A percentile compares a stretch with the other conserved stretches of the same genome.
Evolutionary conservation across 2,113 vertebrate genomes (phyloP).

Genomic region (Mormyrus lacerda): DNA sequence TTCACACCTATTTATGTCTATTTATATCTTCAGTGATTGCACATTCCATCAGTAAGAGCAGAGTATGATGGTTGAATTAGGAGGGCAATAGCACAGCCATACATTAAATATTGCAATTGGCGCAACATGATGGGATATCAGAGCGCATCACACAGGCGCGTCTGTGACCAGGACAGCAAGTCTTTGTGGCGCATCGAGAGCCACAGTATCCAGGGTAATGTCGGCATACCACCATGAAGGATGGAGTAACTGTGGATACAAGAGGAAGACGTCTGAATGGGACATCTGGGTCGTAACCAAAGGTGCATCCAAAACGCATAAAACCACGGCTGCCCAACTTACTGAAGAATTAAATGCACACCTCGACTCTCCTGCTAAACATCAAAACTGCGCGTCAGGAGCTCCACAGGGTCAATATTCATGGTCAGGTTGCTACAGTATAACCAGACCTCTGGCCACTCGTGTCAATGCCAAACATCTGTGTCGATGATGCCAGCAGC

Average conservation of each 20-base stretch:
- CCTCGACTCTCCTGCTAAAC: neutral
- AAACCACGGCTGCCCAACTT: neutral
- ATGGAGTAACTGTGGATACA: neutral
- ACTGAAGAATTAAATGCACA: neutral
- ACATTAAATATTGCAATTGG: neutral
- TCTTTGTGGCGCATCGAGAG: neutral
- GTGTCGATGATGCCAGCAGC: neutral
- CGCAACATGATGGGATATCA: neutral
- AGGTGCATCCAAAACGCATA: neutral
- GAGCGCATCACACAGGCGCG: neutral
- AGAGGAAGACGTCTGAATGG: neutral
- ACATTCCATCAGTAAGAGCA: neutral
- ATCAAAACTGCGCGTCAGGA: neutral
- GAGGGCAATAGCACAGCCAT: neutral
- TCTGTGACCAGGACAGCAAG: neutral
- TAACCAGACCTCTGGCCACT: neutral
- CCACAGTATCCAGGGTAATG: neutral
- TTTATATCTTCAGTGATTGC: neutral
- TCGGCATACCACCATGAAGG: neutral
- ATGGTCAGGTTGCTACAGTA: neutral
- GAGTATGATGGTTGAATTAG: neutral
- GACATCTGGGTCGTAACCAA: neutral
- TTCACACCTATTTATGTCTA: neutral
- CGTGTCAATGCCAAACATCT: neutral
- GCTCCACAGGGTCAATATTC: neutral